Evolutionary conservation across 1,140 invertebrate genomes (phyloP).

Genomic region (Plectrocnemia conspersa): DNA sequence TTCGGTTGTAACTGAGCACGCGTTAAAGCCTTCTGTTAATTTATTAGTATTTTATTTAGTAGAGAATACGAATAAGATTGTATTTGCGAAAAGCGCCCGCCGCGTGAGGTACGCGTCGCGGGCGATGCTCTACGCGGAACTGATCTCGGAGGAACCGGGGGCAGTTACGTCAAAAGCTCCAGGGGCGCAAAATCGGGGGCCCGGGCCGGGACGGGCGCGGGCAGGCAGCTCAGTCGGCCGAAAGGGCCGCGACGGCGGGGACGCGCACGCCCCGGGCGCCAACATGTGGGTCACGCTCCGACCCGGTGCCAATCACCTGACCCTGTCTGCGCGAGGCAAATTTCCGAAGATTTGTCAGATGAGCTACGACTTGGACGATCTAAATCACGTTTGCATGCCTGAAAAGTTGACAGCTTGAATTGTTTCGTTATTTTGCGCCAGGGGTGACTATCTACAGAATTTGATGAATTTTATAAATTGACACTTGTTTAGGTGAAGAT

Average conservation of each 20-base stretch:
- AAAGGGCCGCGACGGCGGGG: constrained; percentile 41
- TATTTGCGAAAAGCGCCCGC: constrained; percentile 42
- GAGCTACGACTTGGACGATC: neutral
- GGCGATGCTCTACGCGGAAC: constrained; percentile 49
- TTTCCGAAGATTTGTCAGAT: neutral
- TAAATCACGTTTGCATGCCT: no score
- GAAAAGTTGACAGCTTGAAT: no score
- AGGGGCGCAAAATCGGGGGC: constrained; percentile 23
- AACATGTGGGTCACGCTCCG: neutral
- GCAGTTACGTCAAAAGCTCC: constrained; percentile 50
- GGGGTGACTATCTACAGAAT: no score
- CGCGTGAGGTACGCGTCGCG: constrained; percentile 42
- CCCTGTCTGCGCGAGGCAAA: neutral
- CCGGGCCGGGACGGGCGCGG: constrained; percentile 32
- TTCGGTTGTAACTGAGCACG: neutral
- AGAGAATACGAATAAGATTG: constrained; percentile 47
- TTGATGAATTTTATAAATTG: no score
- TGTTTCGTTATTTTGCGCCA: no score
- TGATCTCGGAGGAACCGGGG: constrained; percentile 47
- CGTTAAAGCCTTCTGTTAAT: no score
- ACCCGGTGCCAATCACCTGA: neutral
- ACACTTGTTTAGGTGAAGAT: no score
- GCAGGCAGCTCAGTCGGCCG: constrained; percentile 46
- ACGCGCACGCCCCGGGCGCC: constrained; percentile 36
- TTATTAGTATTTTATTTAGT: no score